Base-by-base conservation (phyloP, 2,888 invertebrate genomes). In the Nasonia oneida region DNA sequence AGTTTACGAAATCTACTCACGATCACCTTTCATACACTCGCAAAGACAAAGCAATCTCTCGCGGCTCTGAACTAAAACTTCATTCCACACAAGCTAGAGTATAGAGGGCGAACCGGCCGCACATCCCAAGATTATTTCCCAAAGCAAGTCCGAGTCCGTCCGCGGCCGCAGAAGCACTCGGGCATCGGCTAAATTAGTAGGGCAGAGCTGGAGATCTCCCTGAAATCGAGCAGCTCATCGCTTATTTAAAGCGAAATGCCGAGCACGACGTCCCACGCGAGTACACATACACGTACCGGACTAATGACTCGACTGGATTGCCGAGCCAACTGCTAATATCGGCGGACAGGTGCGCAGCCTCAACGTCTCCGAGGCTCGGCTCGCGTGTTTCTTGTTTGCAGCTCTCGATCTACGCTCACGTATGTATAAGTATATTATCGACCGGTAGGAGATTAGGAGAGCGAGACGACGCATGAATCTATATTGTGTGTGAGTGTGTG, bases 231-330 rank as follows among this genome's bases (percentile, higher is more conserved):
- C 53, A 12, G 74, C 76, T 89, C 89, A 88, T 90, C 87, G 87
- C 88, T 90, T 90, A 90, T 90, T 90, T 90, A 90, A 89, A 88
- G 88, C 87, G 87, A 47, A 87, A 86, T 87, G 83, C 84, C 4
- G 86, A 67, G 42, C 85, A 84, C 83, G 84, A 80, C 83, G 87
- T 88, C 89, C 84, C 89, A 71, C 86, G 85, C 76, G 83, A 83
- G 86, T 61, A 53, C 23, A 23, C 23, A 10, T 23, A 61, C 23
- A 10, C 23, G 18, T 23, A 37, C 18, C 73, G 29, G 75, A 86
- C 89, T 90, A 90, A 90, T 87, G 88, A 90, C 88, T 90, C 90
- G 89, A 91, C 85, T 86, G 88, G 89, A 91, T 91, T 91, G 91
- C 88, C 87, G 83, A 78, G 84, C 86, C 85, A 86, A 81, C 87